Percentiles rank a stretch among this genome's conserved stretches.
Conservation (phyloP, 2,797 vertebrate genomes). For the Gambelia wislizenii region DNA sequence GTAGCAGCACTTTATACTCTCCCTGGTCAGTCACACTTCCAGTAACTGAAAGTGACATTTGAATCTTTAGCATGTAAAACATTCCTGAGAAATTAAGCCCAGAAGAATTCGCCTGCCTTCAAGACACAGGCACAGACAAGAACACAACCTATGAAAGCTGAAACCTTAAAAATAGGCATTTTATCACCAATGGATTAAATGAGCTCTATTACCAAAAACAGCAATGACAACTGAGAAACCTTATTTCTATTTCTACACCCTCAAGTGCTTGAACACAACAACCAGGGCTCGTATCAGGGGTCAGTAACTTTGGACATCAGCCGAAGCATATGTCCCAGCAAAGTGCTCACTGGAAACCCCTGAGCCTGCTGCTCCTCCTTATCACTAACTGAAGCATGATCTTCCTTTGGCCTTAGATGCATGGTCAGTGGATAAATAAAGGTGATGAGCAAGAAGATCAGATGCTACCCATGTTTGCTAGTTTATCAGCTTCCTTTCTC, state of each 20-base stretch:
- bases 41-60: background rate
- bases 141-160: background rate
- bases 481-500: too few species aligned
- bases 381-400: too few species aligned
- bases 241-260: background rate
- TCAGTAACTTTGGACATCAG: too few species aligned
- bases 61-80: background rate
- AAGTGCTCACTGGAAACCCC: too few species aligned
- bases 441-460: too few species aligned
- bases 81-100: background rate
- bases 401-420: too few species aligned
- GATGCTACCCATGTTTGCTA: too few species aligned
- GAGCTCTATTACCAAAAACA: background rate
- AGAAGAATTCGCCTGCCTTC: background rate
- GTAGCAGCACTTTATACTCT: background rate
- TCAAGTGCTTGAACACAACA: background rate
- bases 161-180: conserved; percentile 5
- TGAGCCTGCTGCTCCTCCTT: too few species aligned
- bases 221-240: background rate
- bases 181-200: background rate
- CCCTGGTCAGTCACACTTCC: background rate
- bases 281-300: too few species aligned
- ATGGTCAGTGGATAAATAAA: too few species aligned
- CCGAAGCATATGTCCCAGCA: too few species aligned
- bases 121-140: background rate